A percentile compares a stretch with the other conserved stretches of the same genome.
phyloP scores from a whole-genome alignment of 2,888 invertebrate genomes.

The Oxystoma pomonae region DNA sequence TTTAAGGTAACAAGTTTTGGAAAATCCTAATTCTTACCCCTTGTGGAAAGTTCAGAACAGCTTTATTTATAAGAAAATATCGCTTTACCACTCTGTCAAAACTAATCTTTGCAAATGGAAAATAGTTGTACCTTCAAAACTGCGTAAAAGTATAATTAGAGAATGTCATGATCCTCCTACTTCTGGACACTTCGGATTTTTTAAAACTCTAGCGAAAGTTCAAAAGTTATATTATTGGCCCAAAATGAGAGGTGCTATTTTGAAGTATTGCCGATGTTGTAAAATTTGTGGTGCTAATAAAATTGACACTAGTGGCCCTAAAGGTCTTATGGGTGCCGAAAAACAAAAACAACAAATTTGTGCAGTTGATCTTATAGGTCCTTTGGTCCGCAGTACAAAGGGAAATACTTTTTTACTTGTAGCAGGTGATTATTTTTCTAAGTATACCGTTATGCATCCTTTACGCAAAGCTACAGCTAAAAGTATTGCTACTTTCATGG shows the following conservation, averaged over 20 bases:
- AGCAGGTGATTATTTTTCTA: constrained; percentile 17
- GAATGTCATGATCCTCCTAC: constrained; percentile 3
- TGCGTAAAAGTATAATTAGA: background rate
- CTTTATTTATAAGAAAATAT: background rate
- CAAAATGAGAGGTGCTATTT: constrained; percentile 9
- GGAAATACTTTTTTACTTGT: constrained; percentile 16
- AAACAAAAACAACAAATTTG: background rate
- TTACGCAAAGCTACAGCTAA: constrained; percentile 11
- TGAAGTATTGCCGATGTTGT: background rate
- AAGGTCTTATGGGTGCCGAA: constrained; percentile 8
- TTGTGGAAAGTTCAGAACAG: background rate
- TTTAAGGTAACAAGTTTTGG: background rate
- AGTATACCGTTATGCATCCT: constrained; percentile 16
- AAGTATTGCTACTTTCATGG: constrained; percentile 12
- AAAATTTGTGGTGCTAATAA: constrained; percentile 2
- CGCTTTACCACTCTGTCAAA: background rate
- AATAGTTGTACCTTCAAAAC: background rate
- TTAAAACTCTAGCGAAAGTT: constrained; percentile 7
- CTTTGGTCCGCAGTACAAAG: constrained; percentile 12
- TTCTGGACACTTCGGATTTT: constrained; percentile 5
- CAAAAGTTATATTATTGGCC: constrained; percentile 14
- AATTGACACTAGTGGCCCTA: background rate
- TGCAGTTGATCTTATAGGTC: constrained; percentile 21
- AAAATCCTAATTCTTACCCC: too few species aligned
- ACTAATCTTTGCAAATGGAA: background rate